Base-by-base conservation (phyloP, 2,797 vertebrate species). In the Hozukius guyotensis region DNA sequence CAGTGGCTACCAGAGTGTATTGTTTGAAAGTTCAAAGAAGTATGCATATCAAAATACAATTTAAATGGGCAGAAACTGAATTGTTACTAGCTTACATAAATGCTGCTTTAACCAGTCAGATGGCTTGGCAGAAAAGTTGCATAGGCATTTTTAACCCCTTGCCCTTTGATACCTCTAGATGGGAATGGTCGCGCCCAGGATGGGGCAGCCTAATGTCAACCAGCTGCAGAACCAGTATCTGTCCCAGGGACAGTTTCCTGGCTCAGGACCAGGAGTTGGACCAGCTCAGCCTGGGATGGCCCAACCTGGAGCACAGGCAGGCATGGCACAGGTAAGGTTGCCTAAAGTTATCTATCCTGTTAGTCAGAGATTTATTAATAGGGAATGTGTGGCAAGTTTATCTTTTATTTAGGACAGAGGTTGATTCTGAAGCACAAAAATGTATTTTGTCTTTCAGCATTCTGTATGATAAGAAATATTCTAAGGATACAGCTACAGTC, bases 171-270 rank as follows among this genome's bases (percentile, higher is more conserved):
- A 18, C 5, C 2, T 88, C 72, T 87, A 99, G 96, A 96, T 98
- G 95, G 97, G 96, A 79, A 97, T 99, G 91, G 94, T 93, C 13
- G 93, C 96, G 75, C 93, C 97, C 66, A 97, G 97, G 77, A 97
- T 99, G 95, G 89, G 94, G 25, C 97, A 97, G 53, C 95, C 97
- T 22, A 97, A 92, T 72, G 95, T 97, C 81, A 95, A 93, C 82
- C 97, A 97, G 86, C 94, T 98, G 84, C 98, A 98, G 93, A 98
- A 94, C 94, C 98, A 97, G 56, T 99, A 98, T 90, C 92, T 99
- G 78, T 92, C 97, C 25, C 96, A 97, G 82, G 94, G 95, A 72
- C 97, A 96, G 72, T 99, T 97, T 91, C 94, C 97, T 77, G 93
- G 96, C 38, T 93, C 97, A 59, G 96, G 96, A 42, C 96, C 97